These are phyloP conservation scores for Rhopilema esculentum DNA, from an alignment of 30 jellyfish, hydroid and myxozoan species.

Conservation along the genomic window DNA sequence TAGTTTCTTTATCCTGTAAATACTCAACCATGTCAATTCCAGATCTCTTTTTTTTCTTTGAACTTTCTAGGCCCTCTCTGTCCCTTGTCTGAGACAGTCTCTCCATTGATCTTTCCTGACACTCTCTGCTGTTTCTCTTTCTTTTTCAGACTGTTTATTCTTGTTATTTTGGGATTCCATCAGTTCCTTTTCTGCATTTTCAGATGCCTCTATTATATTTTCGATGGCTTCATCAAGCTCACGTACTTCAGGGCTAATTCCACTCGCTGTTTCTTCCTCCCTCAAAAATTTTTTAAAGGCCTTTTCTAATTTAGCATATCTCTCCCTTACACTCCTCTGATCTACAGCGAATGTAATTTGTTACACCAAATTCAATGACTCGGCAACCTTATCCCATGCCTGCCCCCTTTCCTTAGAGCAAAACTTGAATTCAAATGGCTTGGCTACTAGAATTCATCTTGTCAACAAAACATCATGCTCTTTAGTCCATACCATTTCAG, in stretches of 20 bases:
- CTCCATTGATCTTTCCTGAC: constrained; percentile 9
- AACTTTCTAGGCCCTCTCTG: constrained; percentile 6
- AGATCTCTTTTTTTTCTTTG: neutral
- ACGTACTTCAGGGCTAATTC: constrained; percentile 3
- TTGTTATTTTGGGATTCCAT: neutral
- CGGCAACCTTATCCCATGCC: constrained; percentile 48
- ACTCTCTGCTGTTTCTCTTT: constrained; percentile 1
- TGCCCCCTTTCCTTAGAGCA: constrained; percentile 44
- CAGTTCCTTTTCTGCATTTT: neutral
- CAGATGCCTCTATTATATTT: neutral
- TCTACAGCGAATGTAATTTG: neutral
- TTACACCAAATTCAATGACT: constrained; percentile 27
- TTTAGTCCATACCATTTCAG: constrained; percentile 9
- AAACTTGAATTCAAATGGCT: constrained; percentile 14
- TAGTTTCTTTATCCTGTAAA: neutral
- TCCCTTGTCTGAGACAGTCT: neutral
- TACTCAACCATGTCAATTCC: neutral
- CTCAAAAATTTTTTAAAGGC: neutral
- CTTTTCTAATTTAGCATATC: neutral
- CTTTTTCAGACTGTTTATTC: neutral
- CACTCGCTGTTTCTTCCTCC: constrained; percentile 39
- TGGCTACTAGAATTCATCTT: neutral
- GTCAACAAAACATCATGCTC: constrained; percentile 14
- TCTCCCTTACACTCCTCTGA: constrained; percentile 13
- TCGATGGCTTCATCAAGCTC: constrained; percentile 3